Base-by-base conservation (phyloP, 2,113 vertebrate genomes). In the Pycnonotus jocosus region DNA sequence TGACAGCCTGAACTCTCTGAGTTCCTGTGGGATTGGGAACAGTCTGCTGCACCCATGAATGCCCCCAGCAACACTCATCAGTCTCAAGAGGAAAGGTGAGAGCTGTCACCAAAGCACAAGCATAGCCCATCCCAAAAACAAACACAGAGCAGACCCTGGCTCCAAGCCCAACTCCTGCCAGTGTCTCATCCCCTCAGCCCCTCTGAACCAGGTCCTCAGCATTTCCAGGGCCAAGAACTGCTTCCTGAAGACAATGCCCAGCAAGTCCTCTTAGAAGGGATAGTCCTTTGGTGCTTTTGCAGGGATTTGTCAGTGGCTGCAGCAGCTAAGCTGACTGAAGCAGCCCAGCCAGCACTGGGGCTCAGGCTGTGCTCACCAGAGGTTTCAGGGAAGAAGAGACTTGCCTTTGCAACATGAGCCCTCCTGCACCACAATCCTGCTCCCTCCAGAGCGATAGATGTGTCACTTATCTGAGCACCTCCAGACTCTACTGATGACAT, bases 371-470 rank as follows among this genome's bases (percentile, higher is more conserved):
- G 60, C 56, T 78, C 58, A 65, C 7, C 2, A 37, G 14, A 73
- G 35, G 37, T 48, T 73, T 77, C 54, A 45, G 42, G 57, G 51
- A 66, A 44, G 22, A 53, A 57, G 31, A 84, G 51, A 62, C 20
- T 71, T 78, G 42, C 6, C 44, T 84, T 58, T 68, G 17, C 66
- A 50, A 56, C 22, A 66, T 42, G 30, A 88, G 33, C 42, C 53
- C 51, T 70, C 40, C 28, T 58, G 51, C 60, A 73, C 7, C 14
- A 38, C 22, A 31, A 4, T 38, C 68, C 68, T 74, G 51, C 38
- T 64, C 13, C 23, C 44, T 54, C 35, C 65, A 61, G 51, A 50
- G 65, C 0, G 7, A 22, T 0, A 81, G 54, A 56, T 0, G 1
- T 21, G 19, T 40, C 19, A 15, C 31, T 69, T 72, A 73, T 10